Conservation (phyloP, 2,888 invertebrate genomes). For the Oscheius sp. region DNA sequence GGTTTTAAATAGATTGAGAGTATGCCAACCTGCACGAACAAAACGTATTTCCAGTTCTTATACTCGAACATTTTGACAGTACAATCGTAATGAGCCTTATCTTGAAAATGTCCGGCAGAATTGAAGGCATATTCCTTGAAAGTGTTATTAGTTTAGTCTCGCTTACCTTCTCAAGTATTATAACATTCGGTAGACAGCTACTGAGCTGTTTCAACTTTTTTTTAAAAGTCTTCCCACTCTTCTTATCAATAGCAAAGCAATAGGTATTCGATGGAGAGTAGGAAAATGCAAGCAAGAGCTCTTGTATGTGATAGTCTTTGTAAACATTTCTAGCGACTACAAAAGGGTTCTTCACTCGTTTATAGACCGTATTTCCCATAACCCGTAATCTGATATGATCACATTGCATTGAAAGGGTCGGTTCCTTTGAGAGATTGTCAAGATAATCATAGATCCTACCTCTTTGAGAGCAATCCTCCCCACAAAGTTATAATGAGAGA, state of each 20-base stretch:
- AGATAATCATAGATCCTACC: not conserved
- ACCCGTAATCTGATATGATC: slow-evolving; percentile 5
- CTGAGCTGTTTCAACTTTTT: slow-evolving; percentile 8
- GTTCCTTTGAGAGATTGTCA: not conserved
- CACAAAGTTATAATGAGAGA: not conserved
- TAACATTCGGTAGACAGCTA: slow-evolving; percentile 26
- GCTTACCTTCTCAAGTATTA: slow-evolving; percentile 5
- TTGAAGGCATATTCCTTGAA: slow-evolving; percentile 23
- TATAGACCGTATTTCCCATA: slow-evolving; percentile 13
- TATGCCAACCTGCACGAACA: slow-evolving; percentile 15
- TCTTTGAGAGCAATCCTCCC: not conserved
- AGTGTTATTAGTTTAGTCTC: too few relatives aligned
- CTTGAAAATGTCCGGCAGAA: slow-evolving; percentile 25
- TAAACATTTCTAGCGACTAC: slow-evolving; percentile 20
- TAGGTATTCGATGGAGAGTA: slow-evolving; percentile 21
- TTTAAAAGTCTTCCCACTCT: slow-evolving; percentile 9
- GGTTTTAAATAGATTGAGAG: not conserved
- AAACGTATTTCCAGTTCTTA: slow-evolving; percentile 7
- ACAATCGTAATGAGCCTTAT: slow-evolving; percentile 25
- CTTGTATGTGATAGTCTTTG: slow-evolving; percentile 16
- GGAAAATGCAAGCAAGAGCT: slow-evolving; percentile 12
- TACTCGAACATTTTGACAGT: not conserved
- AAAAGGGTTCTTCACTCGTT: slow-evolving; percentile 18
- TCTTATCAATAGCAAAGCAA: slow-evolving; percentile 26
- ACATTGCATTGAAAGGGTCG: slow-evolving; percentile 3